Base-by-base conservation (phyloP, 2,888 invertebrate species). In the Pandemis corylana region DNA sequence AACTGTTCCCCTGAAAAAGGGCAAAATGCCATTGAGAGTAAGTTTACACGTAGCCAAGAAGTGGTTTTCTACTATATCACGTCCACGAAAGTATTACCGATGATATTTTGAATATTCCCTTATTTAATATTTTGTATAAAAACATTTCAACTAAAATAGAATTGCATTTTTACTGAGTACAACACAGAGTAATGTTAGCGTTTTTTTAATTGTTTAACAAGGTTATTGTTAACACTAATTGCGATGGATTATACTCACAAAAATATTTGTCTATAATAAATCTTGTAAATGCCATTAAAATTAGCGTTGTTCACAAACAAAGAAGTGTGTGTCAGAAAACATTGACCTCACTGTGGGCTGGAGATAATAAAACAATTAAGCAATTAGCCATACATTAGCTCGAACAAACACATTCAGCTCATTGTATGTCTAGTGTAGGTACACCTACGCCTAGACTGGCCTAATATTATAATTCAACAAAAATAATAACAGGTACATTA, bases 341-440 rank as follows among this genome's bases (percentile, higher is more conserved):
- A 72, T 64, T 56, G 46, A 72, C 63, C 68, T 68, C 46, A 56
- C 62, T n/a, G 51, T 53, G 68, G 28, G 28, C 13, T 56, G 20
- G 42, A 46, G 63, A 46, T 68, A 72, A 63, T 51, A 68, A 68
- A 68, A 15, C 63, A 68, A 68, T 63, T 56, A 68, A 36, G 44
- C 36, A 63, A 68, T 72, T 72, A 63, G 66, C 65, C n/a, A 61
- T 53, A 72, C 28, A 56, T 62, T 51, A 42, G 70, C 42, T 44
- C 20, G 41, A 64, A 49, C 64, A 53, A 53, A 64, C 70, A 63
- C 20, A 44, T 64, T 42, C 53, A 42, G 53, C 53, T 53, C 44
- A 64, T 44, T 70, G 64, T 70, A 28, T 64, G 42, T 53, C 64
- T 44, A 46, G 41, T 42, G n/a, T 61, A 36, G 2, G 44, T 10